These are phyloP conservation scores for Gymnopithys bicolor DNA, from an alignment of 2,797 vertebrate genomes.

Conservation along the genomic window DNA sequence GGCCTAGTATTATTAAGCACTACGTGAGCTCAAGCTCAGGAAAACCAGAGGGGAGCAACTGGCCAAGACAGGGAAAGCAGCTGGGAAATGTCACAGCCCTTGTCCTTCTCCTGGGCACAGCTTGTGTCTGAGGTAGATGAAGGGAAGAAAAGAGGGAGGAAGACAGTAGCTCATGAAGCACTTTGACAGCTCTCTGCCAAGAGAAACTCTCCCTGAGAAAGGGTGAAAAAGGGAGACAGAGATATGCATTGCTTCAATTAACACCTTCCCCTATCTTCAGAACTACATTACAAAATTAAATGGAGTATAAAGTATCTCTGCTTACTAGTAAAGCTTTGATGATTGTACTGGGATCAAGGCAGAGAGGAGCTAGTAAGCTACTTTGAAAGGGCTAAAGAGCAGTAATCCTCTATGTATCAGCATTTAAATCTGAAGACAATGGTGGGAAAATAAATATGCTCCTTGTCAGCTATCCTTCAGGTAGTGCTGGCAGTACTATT, in stretches of 20 bases:
- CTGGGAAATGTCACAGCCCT: neutral
- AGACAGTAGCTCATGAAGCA: fast-evolving
- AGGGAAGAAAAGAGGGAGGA: neutral
- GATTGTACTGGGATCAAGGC: neutral
- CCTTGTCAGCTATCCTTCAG: neutral
- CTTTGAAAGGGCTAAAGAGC: neutral
- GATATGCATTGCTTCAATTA: fast-evolving
- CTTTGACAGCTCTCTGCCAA: neutral
- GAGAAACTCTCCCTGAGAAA: neutral
- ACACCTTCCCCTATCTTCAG: neutral
- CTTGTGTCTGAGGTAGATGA: neutral
- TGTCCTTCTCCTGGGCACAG: neutral
- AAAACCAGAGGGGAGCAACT: neutral
- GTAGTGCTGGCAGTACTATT: neutral
- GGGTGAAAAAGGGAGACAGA: neutral
- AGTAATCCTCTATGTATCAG: neutral
- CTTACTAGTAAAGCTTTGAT: neutral
- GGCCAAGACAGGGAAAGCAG: neutral
- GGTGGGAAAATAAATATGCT: neutral
- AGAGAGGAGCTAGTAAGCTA: neutral
- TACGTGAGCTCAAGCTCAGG: neutral
- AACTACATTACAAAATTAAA: neutral
- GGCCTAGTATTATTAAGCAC: neutral
- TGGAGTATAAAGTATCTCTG: neutral
- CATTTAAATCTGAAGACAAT: neutral